A percentile compares a stretch with the other conserved stretches of the same genome.
Evolutionary conservation across 2,113 vertebrate species (phyloP).

Genomic region (Oncorhynchus nerka): DNA sequence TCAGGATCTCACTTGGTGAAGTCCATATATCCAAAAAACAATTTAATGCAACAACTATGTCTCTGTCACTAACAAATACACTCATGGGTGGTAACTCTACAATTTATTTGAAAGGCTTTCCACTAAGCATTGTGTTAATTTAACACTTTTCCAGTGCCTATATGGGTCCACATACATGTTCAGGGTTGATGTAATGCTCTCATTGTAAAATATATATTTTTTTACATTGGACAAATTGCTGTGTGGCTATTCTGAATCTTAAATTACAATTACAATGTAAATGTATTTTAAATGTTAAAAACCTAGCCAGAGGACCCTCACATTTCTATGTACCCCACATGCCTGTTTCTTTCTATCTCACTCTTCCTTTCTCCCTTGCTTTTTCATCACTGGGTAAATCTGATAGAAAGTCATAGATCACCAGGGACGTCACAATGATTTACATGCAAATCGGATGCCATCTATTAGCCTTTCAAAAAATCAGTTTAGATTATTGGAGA

Average conservation of each 20-base stretch:
- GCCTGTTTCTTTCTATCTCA: neutral
- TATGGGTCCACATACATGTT: too few species aligned
- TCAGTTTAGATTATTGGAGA: slow-evolving; percentile 64
- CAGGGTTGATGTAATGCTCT: neutral
- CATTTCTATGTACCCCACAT: neutral
- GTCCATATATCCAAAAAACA: too few species aligned
- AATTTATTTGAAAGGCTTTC: too few species aligned
- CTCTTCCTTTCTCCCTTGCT: slow-evolving; percentile 26
- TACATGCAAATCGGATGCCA: slow-evolving; percentile 77
- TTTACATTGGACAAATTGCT: neutral
- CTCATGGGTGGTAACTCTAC: too few species aligned
- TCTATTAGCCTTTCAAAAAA: slow-evolving; percentile 73
- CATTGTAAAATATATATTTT: neutral
- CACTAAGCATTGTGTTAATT: too few species aligned
- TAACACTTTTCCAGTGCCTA: too few species aligned
- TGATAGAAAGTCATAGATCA: slow-evolving; percentile 63
- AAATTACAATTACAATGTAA: neutral
- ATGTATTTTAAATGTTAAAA: too few species aligned
- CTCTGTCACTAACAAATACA: too few species aligned
- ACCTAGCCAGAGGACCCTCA: too few species aligned
- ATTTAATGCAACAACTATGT: too few species aligned
- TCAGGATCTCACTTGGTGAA: neutral
- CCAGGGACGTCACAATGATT: slow-evolving; percentile 67
- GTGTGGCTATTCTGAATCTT: neutral
- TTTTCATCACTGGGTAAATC: slow-evolving; percentile 47